Base-by-base conservation (phyloP, 2,888 invertebrate species). In the Rosalia funebris region DNA sequence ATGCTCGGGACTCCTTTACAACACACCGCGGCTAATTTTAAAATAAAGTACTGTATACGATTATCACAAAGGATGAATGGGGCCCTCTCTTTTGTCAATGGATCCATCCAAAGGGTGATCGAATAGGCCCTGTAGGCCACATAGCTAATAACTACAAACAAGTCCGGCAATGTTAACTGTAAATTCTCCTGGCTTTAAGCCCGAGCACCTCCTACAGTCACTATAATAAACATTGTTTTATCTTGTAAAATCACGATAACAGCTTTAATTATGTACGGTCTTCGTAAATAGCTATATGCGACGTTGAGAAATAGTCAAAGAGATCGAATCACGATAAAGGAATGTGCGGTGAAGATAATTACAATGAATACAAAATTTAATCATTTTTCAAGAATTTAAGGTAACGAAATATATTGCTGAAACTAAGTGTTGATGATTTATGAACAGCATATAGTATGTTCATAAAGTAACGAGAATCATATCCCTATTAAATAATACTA, bases 1-100 rank as follows among this genome's bases (percentile, higher is more conserved):
- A n/a, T n/a, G n/a, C n/a, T n/a, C n/a, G n/a, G n/a, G n/a, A n/a
- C n/a, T n/a, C n/a, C n/a, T n/a, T n/a, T n/a, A 62, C 56, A 56
- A 55, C 41, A 41, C 19, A 62, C 45, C 57, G 65, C 61, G 52
- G 55, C 61, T 65, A 65, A 65, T 65, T 65, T 44, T 48, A 32
- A 36, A 60, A 62, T 62, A 60, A 62, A 62, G 57, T 56, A 58
- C 45, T 47, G 57, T 63, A 36, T 45, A 42, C 37, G 11, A 42
- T 53, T 32, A 31, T 31, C 14, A 59, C 64, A 56, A 64, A 46
- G 20, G 34, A 55, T 39, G 37, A 62, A 58, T 53, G 42, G 48
- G 41, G 31, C 53, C 54, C 53, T 36, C 47, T 7, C 7, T 15
- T 31, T 39, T 14, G 39, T 50, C 50, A 39, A 53, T 37, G 32